These are phyloP conservation scores for Andrena minutula DNA, from an alignment of 2,888 invertebrate genomes.

Conservation along the genomic window DNA sequence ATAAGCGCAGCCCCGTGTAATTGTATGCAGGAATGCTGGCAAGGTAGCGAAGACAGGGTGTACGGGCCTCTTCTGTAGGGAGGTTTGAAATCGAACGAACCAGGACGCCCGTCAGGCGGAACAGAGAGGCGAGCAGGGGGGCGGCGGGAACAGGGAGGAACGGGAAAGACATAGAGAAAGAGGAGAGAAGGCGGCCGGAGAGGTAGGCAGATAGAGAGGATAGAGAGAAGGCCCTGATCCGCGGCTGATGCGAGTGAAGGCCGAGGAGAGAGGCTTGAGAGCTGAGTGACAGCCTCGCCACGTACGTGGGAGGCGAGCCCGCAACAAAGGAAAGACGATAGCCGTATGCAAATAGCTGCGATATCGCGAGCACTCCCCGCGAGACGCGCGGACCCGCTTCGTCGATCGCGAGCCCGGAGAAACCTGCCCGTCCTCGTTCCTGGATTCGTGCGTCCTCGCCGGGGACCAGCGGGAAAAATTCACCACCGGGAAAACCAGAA, in stretches of 20 bases:
- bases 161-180: constrained; percentile 28
- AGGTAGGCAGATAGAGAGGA: constrained; percentile 52
- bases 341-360: constrained; percentile 80
- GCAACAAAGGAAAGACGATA: constrained; percentile 81
- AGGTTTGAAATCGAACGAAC: constrained; percentile 77
- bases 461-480: constrained; percentile 22
- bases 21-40: constrained; percentile 84
- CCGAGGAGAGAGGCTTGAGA: constrained; percentile 72
- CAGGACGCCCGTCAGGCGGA: constrained; percentile 24
- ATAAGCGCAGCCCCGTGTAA: constrained; percentile 79
- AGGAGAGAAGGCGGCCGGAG: constrained; percentile 34
- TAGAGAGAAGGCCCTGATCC: constrained; percentile 58
- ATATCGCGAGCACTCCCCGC: constrained; percentile 72
- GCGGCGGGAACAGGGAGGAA: constrained; percentile 5
- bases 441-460: constrained; percentile 18
- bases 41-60: constrained; percentile 79
- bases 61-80: constrained; percentile 74
- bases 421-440: constrained; percentile 15
- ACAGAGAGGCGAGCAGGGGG: background rate
- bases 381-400: constrained; percentile 49
- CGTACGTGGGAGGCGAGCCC: constrained; percentile 82
- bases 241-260: constrained; percentile 73
- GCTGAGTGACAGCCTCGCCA: constrained; percentile 82
- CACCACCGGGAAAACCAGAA: constrained; percentile 36
- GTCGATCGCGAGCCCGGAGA: constrained; percentile 7